Evolutionary conservation across 1,140 invertebrate genomes (phyloP).

Genomic region (Rhagoletis pomonella): DNA sequence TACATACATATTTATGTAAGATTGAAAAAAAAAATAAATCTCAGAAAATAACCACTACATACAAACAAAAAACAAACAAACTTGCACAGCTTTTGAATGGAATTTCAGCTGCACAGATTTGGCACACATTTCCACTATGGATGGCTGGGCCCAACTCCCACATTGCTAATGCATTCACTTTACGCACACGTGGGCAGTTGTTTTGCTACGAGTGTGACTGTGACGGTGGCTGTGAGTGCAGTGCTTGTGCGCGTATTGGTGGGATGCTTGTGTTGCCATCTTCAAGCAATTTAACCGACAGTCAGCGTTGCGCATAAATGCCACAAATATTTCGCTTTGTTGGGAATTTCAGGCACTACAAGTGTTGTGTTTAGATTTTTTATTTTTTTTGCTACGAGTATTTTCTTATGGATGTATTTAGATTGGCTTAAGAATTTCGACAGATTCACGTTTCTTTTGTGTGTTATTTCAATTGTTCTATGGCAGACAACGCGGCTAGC

Average conservation of each 20-base stretch:
- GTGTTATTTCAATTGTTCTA: neutral
- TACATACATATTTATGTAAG: neutral
- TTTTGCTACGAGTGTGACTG: neutral
- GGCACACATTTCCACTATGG: constrained; percentile 22
- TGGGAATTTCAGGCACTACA: neutral
- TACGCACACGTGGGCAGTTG: neutral
- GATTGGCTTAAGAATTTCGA: neutral
- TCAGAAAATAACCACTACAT: neutral
- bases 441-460: neutral
- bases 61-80: neutral
- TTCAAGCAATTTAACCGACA: neutral
- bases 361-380: constrained; percentile 21
- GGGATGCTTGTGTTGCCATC: neutral
- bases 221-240: neutral
- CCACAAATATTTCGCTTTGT: constrained; percentile 34
- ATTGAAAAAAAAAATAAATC: neutral
- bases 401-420: neutral
- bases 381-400: neutral
- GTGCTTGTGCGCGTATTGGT: neutral
- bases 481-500: neutral
- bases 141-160: neutral
- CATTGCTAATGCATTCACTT: constrained; percentile 12
- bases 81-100: neutral
- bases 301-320: constrained; percentile 17
- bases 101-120: constrained; percentile 37